Base-by-base conservation (phyloP, 2,113 vertebrate species). In the Carassius carassius region DNA sequence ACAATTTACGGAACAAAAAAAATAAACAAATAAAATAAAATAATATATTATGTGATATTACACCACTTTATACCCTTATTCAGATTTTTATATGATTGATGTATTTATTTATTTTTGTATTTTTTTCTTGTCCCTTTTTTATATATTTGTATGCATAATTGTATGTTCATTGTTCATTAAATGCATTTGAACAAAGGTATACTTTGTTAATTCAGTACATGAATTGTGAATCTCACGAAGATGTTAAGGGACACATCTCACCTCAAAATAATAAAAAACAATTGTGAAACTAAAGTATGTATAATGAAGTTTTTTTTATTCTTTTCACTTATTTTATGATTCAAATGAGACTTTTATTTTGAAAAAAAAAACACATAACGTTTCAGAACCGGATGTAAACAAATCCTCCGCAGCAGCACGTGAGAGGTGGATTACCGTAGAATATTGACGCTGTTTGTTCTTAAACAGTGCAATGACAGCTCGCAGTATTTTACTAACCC, bases 381-480 rank as follows among this genome's bases (percentile, higher is more conserved):
- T 60, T 60, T 6, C 11, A 63, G 58, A 8, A 79, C 37, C 35
- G 35, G 58, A 63, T 63, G 78, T 79, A 79, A 79, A 79, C 58
- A 79, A 44, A 44, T 13, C 13, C 12, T 5, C 10, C 13, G 29
- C 32, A 21, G 17, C 9, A 70, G 35, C 35, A n/a, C 35, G 2
- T n/a, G 69, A 72, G 35, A 41, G 17, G 16, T 3, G 12, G 2
- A 37, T 21, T 58, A n/a, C 10, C 5, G 7, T 6, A 8, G 44
- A 8, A 32, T 49, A 76, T 41, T 49, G 8, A 35, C 14, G 74
- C 4, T 44, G 74, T 32, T 77, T 69, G 79, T 81, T 6, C 10
- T 12, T 35, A 63, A 67, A 60, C 69, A 41, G 67, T 70, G 69
- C 69, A 14, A 88, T 88, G 84, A n/a, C 67, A 11, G 23, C 35